A percentile compares a stretch with the other conserved stretches of the same genome.
Evolutionary conservation across 2,888 invertebrate species (phyloP).

Genomic region (Allacma fusca): DNA sequence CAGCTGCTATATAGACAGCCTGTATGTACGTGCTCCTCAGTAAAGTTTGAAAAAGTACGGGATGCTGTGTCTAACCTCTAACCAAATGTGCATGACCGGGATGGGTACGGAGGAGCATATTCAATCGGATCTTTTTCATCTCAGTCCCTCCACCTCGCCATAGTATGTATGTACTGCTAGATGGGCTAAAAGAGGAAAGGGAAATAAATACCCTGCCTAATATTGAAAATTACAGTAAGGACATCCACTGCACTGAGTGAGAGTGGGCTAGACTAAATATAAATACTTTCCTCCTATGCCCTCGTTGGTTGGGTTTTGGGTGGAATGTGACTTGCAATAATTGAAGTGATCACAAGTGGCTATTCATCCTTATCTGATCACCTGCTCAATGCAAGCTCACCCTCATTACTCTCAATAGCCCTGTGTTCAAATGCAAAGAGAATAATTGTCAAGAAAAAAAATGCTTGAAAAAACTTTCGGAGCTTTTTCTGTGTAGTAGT

Average conservation of each 20-base stretch:
- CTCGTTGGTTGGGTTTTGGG: neutral
- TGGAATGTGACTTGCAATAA: constrained; percentile 21
- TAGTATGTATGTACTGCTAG: constrained; percentile 1
- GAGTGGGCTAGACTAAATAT: neutral
- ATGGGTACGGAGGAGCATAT: too few species aligned
- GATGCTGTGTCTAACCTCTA: too few species aligned
- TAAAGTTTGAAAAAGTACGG: too few species aligned
- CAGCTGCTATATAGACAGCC: too few species aligned
- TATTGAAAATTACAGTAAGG: constrained; percentile 19
- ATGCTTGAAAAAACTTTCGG: too few species aligned
- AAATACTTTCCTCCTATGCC: constrained; percentile 1
- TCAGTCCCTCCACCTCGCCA: constrained; percentile 1
- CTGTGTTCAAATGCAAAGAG: neutral
- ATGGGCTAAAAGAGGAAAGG: constrained; percentile 9
- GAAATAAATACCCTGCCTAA: constrained; percentile 23
- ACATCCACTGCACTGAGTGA: neutral
- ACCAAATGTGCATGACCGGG: too few species aligned
- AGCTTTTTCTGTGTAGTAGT: too few species aligned
- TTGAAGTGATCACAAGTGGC: constrained; percentile 40
- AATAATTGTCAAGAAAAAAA: too few species aligned
- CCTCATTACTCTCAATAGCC: constrained; percentile 31
- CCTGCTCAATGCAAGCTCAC: constrained; percentile 36
- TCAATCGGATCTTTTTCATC: constrained; percentile 1
- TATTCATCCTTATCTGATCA: constrained; percentile 31
- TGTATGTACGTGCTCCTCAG: too few species aligned